Conservation (phyloP, 1,140 invertebrate genomes). For the Dermatophagoides farinae region DNA sequence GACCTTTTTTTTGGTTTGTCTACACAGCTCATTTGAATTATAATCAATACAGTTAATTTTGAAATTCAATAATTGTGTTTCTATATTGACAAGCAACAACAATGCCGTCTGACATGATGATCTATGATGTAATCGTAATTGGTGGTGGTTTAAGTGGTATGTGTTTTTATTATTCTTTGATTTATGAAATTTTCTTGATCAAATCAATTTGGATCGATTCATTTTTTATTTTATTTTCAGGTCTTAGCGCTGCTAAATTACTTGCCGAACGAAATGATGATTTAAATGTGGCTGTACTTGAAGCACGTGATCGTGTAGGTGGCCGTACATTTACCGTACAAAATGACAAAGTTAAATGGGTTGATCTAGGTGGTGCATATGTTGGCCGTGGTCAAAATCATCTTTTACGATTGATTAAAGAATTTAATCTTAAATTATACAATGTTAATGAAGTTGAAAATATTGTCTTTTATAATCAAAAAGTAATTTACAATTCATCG, state of each 20-base stretch:
- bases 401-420: constrained; percentile 22
- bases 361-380: constrained; percentile 17
- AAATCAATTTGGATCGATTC: neutral
- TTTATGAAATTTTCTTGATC: neutral
- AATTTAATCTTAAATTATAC: constrained; percentile 24
- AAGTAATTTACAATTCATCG: neutral
- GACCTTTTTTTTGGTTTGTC: too few species aligned
- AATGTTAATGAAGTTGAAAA: constrained; percentile 20
- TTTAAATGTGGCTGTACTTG: constrained; percentile 55
- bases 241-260: neutral
- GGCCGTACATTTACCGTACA: constrained; percentile 36
- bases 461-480: neutral
- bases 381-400: constrained; percentile 21
- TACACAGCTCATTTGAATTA: too few species aligned
- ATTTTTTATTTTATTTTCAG: neutral
- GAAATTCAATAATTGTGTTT: too few species aligned
- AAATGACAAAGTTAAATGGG: constrained; percentile 1
- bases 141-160: constrained; percentile 16
- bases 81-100: too few species aligned
- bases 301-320: constrained; percentile 82
- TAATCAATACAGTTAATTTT: too few species aligned
- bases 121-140: constrained; percentile 17
- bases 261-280: constrained; percentile 47
- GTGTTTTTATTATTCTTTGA: constrained; percentile 1
- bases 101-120: too few species aligned